These are phyloP conservation scores for Columba guinea DNA, from an alignment of 2,797 vertebrate genomes.

Conservation along the genomic window DNA sequence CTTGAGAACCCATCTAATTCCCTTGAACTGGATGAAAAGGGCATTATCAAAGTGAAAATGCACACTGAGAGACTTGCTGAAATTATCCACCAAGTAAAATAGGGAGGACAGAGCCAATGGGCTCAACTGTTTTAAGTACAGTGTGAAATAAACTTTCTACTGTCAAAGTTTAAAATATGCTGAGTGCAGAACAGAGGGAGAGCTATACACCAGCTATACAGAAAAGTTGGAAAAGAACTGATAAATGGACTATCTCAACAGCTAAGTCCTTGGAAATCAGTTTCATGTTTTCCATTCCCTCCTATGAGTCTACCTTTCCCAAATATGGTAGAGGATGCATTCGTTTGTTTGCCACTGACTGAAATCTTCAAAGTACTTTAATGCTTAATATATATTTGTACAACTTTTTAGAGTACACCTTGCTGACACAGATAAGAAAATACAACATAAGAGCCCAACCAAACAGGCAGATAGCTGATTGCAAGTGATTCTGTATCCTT, in stretches of 20 bases:
- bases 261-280: background rate
- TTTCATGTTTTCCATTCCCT: background rate
- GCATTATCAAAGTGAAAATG: constrained; percentile 24
- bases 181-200: background rate
- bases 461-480: background rate
- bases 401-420: background rate
- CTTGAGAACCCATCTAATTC: constrained; percentile 16
- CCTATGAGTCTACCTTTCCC: background rate
- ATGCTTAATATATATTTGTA: background rate
- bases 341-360: background rate
- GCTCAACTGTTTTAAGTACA: background rate
- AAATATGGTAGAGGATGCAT: background rate
- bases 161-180: background rate
- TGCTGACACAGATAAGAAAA: background rate
- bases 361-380: background rate
- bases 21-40: constrained; percentile 13
- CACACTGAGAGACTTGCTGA: background rate
- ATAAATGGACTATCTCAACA: background rate
- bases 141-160: background rate
- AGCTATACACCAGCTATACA: background rate
- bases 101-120: background rate
- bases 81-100: background rate
- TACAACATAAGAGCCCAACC: background rate
- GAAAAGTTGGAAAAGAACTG: background rate
- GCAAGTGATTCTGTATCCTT: background rate